These are phyloP conservation scores for Champsocephalus gunnari DNA, from an alignment of 2,797 vertebrate species.

Conservation along the genomic window DNA sequence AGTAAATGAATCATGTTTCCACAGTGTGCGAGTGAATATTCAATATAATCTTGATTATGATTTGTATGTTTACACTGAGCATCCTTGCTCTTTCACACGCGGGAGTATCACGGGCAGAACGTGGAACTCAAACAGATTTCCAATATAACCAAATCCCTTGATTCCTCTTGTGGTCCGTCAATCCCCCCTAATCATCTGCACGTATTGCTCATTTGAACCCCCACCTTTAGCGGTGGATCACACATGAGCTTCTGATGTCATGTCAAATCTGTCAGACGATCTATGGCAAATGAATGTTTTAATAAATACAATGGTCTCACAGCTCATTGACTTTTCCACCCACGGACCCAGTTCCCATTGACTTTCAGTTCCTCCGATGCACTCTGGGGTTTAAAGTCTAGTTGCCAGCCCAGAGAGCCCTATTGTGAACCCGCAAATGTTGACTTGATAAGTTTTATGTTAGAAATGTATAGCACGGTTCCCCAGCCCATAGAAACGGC, in stretches of 20 bases:
- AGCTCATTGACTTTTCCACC: slow-evolving; percentile 50
- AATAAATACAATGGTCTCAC: slow-evolving; percentile 11
- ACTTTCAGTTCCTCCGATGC: slow-evolving; percentile 3
- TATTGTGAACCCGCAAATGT: too few relatives aligned
- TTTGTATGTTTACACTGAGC: background rate
- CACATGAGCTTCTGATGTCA: slow-evolving; percentile 32
- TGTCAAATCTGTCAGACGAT: slow-evolving; percentile 38
- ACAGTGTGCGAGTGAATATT: too few relatives aligned
- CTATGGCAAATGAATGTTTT: slow-evolving; percentile 35
- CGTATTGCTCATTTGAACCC: slow-evolving; percentile 16
- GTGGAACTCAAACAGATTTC: slow-evolving; percentile 29
- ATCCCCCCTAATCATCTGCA: slow-evolving; percentile 15
- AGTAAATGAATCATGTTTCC: too few relatives aligned
- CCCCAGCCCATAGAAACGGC: too few relatives aligned
- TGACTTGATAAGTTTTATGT: too few relatives aligned
- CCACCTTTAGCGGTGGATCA: background rate
- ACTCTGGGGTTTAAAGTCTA: background rate
- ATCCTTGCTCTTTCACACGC: background rate
- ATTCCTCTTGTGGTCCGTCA: background rate
- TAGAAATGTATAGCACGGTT: too few relatives aligned
- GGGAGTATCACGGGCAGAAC: background rate
- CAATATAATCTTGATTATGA: too few relatives aligned
- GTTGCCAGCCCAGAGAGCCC: too few relatives aligned
- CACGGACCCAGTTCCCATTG: background rate
- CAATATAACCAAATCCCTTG: background rate